phyloP scores from a whole-genome alignment of 2,113 vertebrate species.

The Ictalurus furcatus region DNA sequence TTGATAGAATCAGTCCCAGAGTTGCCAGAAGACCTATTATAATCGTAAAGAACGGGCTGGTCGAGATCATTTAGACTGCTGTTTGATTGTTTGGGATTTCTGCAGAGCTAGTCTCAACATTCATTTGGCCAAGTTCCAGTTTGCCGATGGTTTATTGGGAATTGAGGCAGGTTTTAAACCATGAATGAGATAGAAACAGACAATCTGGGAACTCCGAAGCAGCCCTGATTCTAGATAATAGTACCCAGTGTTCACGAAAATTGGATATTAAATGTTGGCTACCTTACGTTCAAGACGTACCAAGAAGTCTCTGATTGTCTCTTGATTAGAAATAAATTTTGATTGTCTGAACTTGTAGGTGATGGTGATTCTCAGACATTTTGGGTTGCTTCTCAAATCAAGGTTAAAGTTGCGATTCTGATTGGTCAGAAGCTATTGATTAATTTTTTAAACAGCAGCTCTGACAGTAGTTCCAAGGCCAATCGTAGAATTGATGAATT shows the following conservation, averaged over 20 bases:
- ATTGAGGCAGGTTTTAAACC: neutral
- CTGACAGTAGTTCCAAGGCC: neutral
- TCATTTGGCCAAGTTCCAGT: neutral
- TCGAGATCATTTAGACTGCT: neutral
- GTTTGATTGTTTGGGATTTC: neutral
- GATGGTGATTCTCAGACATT: neutral
- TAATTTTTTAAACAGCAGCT: neutral
- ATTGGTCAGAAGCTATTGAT: neutral
- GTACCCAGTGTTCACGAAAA: neutral
- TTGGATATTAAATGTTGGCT: neutral
- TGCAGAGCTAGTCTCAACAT: neutral
- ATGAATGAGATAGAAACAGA: neutral
- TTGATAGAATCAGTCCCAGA: neutral
- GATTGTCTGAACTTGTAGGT: neutral
- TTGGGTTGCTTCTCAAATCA: neutral
- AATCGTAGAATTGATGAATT: neutral
- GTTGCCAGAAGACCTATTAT: neutral
- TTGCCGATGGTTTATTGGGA: neutral
- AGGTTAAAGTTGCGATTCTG: neutral
- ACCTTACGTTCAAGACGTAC: neutral
- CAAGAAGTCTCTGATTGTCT: neutral
- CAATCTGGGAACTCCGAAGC: neutral
- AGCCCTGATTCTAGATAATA: neutral
- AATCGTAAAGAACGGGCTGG: neutral
- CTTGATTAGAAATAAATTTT: neutral